Conservation (phyloP, 2,113 vertebrate species). For the Apodemus sylvaticus region DNA sequence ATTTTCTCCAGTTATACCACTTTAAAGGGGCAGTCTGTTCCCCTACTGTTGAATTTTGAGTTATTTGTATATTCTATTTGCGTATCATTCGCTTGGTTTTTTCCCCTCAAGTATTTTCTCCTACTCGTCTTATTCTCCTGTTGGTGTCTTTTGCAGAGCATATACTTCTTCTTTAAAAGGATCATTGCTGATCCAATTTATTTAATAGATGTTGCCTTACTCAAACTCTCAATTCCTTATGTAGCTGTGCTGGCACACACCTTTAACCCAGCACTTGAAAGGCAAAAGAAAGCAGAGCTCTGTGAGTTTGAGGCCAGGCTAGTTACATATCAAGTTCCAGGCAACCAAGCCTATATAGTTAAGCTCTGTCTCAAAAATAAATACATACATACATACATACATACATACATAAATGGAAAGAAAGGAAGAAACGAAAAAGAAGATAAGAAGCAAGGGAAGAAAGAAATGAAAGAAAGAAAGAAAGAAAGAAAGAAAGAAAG, state of each 20-base stretch:
- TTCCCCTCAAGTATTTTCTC: background rate
- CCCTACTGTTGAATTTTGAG: background rate
- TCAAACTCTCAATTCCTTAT: background rate
- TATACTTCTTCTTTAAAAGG: background rate
- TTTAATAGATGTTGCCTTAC: background rate
- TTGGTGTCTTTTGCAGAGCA: background rate
- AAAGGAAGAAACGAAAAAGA: background rate
- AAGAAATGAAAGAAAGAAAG: too few species aligned
- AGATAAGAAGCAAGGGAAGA: background rate
- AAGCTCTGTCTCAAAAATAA: background rate
- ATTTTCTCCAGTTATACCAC: background rate
- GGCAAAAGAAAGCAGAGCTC: background rate
- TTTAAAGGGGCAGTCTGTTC: background rate
- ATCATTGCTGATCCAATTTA: background rate
- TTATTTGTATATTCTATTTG: background rate
- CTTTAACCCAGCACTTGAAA: background rate
- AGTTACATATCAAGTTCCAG: background rate
- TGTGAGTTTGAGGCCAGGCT: background rate
- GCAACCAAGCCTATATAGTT: background rate
- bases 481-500: too few species aligned
- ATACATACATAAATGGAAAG: background rate
- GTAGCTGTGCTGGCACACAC: background rate
- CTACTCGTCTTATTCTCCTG: background rate
- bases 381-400: fast-evolving
- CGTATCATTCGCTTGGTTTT: background rate